A percentile compares a stretch with the other conserved stretches of the same genome.
Evolutionary conservation across 2,113 vertebrate genomes (phyloP).

Genomic region (Delphinapterus leucas): DNA sequence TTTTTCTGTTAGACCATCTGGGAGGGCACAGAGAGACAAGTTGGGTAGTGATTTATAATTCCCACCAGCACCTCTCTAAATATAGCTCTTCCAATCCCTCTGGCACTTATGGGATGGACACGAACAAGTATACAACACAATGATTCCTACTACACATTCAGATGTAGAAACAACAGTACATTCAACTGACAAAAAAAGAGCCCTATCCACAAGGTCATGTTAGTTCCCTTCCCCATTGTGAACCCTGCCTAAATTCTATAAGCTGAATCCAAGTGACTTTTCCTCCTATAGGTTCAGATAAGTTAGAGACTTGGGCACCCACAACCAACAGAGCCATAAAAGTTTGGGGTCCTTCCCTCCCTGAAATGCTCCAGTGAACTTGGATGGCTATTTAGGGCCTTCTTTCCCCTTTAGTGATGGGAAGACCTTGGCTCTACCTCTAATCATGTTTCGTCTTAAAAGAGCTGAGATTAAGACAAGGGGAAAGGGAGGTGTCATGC

Average conservation of each 20-base stretch:
- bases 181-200: background rate
- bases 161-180: background rate
- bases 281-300: too few species aligned
- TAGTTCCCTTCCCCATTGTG: background rate
- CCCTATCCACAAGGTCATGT: background rate
- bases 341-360: too few species aligned
- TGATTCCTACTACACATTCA: background rate
- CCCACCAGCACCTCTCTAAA: background rate
- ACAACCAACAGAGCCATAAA: too few species aligned
- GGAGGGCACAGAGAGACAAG: background rate
- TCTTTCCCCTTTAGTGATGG: too few species aligned
- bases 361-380: too few species aligned
- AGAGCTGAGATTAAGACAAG: too few species aligned
- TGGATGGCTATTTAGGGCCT: too few species aligned
- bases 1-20: background rate
- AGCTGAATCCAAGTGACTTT: too few species aligned
- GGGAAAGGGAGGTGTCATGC: too few species aligned
- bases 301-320: too few species aligned
- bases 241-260: background rate
- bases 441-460: too few species aligned
- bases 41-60: background rate
- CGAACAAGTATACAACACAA: background rate
- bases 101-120: background rate
- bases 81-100: background rate
- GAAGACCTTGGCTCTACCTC: too few species aligned